Conservation (phyloP, 2,888 invertebrate genomes). For the Holacanthella duospinosa region DNA sequence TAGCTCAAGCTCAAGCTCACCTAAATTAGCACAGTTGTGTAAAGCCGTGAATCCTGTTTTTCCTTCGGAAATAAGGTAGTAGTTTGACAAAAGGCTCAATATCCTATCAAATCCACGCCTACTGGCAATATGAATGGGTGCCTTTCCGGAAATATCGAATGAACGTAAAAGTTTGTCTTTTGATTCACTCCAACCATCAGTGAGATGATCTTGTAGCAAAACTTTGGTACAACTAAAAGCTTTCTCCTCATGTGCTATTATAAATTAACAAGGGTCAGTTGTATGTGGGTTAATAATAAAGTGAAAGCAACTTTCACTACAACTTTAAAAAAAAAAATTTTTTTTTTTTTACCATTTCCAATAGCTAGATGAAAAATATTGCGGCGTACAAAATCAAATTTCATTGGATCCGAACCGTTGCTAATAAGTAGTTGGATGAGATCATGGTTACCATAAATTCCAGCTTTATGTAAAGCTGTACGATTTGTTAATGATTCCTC, state of each 20-base stretch:
- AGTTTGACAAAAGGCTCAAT: background rate
- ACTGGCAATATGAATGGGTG: slow-evolving; percentile 6
- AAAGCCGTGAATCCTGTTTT: slow-evolving; percentile 3
- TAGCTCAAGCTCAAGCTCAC: no score
- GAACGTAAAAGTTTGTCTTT: background rate
- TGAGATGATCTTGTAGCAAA: background rate
- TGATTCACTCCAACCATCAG: background rate
- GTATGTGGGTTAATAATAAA: background rate
- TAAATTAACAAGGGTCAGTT: background rate
- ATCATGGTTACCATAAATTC: slow-evolving; percentile 3
- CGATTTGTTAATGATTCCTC: background rate
- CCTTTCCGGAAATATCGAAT: background rate
- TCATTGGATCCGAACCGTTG: background rate
- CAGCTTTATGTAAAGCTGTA: slow-evolving; percentile 4
- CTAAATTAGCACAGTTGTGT: background rate
- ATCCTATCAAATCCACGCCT: slow-evolving; percentile 2
- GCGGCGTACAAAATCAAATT: background rate
- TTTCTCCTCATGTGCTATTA: background rate
- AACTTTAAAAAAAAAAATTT: no score
- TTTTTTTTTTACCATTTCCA: slow-evolving; percentile 4
- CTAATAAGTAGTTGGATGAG: background rate
- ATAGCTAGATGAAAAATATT: slow-evolving; percentile 3
- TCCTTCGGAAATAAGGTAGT: slow-evolving; percentile 2
- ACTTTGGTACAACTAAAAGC: background rate
- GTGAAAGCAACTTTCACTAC: no score